Conservation (phyloP, 2,113 vertebrate genomes). For the Mobula hypostoma region DNA sequence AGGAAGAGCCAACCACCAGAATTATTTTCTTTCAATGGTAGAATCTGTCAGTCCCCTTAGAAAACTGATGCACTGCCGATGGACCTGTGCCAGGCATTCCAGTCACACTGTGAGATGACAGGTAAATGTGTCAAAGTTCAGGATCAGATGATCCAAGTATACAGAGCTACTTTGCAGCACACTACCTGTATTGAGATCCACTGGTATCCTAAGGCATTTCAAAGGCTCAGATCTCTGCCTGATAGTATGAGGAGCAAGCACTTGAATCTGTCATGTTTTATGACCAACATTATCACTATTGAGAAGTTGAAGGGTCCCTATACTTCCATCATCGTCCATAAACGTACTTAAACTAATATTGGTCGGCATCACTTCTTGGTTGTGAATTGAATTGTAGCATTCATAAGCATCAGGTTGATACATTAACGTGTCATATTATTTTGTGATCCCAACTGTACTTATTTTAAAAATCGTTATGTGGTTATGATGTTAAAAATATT, state of each 20-base stretch:
- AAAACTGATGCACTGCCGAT: not conserved
- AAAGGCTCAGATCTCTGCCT: not conserved
- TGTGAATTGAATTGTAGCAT: not conserved
- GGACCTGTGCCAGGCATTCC: not conserved
- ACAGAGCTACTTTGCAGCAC: not conserved
- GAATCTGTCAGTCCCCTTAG: not conserved
- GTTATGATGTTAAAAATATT: not conserved
- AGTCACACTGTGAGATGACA: not conserved
- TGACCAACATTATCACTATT: not conserved
- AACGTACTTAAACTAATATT: not conserved
- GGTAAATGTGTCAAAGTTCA: not conserved
- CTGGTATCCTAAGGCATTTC: not conserved
- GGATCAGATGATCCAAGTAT: too few relatives aligned
- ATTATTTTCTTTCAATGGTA: not conserved
- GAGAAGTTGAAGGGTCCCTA: not conserved
- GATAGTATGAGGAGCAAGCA: not conserved
- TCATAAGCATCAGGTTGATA: not conserved
- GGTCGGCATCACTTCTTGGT: not conserved
- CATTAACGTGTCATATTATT: not conserved
- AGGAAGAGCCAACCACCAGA: not conserved
- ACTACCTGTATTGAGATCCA: not conserved
- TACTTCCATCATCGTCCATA: not conserved
- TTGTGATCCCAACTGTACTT: not conserved
- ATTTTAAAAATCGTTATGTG: not conserved
- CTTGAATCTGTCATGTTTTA: not conserved